Conservation (phyloP, 2,888 invertebrate genomes). For the Cartodere bifasciata region DNA sequence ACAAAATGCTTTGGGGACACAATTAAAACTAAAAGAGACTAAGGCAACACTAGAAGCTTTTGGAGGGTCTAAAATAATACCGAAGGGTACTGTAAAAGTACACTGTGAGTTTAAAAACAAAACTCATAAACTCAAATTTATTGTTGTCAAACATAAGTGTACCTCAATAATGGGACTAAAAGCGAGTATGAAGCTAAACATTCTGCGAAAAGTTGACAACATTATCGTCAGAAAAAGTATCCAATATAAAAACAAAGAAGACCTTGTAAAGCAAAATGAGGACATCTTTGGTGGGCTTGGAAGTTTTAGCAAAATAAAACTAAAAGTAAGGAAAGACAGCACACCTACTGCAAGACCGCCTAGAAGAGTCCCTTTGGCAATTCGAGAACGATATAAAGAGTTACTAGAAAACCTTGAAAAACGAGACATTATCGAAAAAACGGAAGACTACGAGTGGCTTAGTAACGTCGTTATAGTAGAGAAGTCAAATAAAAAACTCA, state of each 20-base stretch:
- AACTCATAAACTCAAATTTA: slow-evolving; percentile 6
- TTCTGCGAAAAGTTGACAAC: slow-evolving; percentile 10
- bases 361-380: not conserved
- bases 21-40: slow-evolving; percentile 6
- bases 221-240: too few relatives aligned
- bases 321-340: too few relatives aligned
- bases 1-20: not conserved
- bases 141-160: slow-evolving; percentile 11
- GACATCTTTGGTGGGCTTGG: too few relatives aligned
- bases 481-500: too few relatives aligned
- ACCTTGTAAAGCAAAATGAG: slow-evolving; percentile 1
- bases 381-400: not conserved
- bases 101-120: slow-evolving; percentile 2
- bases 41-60: slow-evolving; percentile 11
- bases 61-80: slow-evolving; percentile 13
- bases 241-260: slow-evolving; percentile 1
- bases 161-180: slow-evolving; percentile 10
- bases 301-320: too few relatives aligned
- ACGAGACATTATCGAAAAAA: not conserved
- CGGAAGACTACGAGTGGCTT: not conserved
- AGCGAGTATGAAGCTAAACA: slow-evolving; percentile 8
- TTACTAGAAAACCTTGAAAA: not conserved
- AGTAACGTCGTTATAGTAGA: not conserved
- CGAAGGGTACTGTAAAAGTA: slow-evolving; percentile 9
- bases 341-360: slow-evolving; percentile 1